These are phyloP conservation scores for Rhyacophila brunnea DNA, from an alignment of 1,140 invertebrate genomes.

Conservation along the genomic window DNA sequence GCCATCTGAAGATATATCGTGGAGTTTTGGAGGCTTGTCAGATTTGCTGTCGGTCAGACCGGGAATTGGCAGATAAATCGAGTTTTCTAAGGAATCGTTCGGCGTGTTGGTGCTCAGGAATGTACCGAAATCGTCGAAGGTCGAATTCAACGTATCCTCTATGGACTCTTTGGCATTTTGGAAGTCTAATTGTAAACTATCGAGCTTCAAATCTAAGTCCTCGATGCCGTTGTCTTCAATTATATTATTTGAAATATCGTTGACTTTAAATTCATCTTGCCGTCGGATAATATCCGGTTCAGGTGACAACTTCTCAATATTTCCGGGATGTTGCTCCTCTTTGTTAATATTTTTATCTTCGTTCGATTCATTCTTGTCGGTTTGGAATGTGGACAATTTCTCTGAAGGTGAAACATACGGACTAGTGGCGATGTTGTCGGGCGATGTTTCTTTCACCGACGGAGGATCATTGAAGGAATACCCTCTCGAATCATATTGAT, in stretches of 20 bases:
- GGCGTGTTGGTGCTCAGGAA: constrained; percentile 19
- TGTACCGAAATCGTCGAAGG: constrained; percentile 33
- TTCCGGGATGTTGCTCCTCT: not conserved
- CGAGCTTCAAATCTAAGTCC: constrained; percentile 50
- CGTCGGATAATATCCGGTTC: too few species aligned
- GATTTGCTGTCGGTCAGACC: constrained; percentile 7
- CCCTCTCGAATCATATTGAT: constrained; percentile 21
- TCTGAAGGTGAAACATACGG: not conserved
- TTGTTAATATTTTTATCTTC: not conserved
- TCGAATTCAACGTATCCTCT: constrained; percentile 27
- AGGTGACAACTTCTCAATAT: too few species aligned
- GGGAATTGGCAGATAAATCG: constrained; percentile 24
- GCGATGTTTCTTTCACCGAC: constrained; percentile 12
- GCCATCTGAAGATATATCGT: constrained; percentile 25
- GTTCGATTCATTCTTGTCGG: not conserved
- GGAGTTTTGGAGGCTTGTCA: constrained; percentile 18
- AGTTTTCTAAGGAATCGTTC: constrained; percentile 9
- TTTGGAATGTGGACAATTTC: not conserved
- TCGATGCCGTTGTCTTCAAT: constrained; percentile 45
- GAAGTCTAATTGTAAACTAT: constrained; percentile 32
- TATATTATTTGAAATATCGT: not conserved
- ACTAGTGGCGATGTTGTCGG: not conserved
- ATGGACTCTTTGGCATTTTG: constrained; percentile 30
- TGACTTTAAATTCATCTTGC: not conserved
- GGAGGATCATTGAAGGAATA: constrained; percentile 20